Evolutionary conservation across 2,888 invertebrate genomes (phyloP).

Genomic region (Loripinus fragilis): DNA sequence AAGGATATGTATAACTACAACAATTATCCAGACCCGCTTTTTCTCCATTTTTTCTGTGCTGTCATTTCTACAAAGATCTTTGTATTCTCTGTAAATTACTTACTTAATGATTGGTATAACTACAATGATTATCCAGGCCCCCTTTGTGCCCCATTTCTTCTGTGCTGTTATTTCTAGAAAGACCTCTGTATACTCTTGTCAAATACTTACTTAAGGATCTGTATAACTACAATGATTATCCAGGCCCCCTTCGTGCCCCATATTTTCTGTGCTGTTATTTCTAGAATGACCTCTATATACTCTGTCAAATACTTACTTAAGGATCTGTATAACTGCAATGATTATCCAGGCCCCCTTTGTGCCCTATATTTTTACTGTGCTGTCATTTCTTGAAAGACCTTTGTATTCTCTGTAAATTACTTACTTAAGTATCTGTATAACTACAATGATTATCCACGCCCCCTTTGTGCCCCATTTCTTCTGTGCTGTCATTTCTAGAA

Average conservation of each 20-base stretch:
- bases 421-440: constrained; percentile 92
- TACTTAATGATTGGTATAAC: constrained; percentile 92
- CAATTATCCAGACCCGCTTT: too few relatives aligned
- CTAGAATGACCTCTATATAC: constrained; percentile 94
- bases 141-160: constrained; percentile 89
- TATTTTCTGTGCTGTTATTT: constrained; percentile 89
- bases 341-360: too few relatives aligned
- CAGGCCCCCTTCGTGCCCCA: constrained; percentile 92
- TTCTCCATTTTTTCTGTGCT: too few relatives aligned
- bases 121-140: constrained; percentile 91
- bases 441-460: constrained; percentile 90
- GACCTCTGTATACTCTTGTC: too few relatives aligned
- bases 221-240: constrained; percentile 90
- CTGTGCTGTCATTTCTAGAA: constrained; percentile 91
- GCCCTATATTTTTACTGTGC: too few relatives aligned
- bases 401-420: too few relatives aligned
- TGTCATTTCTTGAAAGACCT: constrained; percentile 90
- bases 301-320: too few relatives aligned
- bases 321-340: too few relatives aligned
- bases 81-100: constrained; percentile 92
- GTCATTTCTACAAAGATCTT: too few relatives aligned
- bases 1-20: too few relatives aligned
- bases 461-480: constrained; percentile 90
- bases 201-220: too few relatives aligned
- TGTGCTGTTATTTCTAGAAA: too few relatives aligned